Base-by-base conservation (phyloP, 2,113 vertebrate species). In the Triplophysa tibetana region DNA sequence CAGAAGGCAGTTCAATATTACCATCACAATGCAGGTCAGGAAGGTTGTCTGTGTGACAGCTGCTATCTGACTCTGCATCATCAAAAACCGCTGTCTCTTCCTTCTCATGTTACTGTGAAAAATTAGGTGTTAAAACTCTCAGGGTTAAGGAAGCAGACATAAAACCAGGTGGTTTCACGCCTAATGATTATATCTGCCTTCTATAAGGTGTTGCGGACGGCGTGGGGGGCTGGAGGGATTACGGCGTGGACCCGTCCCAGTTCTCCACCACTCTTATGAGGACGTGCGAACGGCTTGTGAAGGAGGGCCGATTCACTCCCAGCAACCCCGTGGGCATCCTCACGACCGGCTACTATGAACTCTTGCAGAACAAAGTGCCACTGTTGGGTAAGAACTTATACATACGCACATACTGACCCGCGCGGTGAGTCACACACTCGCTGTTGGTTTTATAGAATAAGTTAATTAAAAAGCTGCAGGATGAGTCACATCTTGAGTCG, bases 331-430 rank as follows among this genome's bases (percentile, higher is more conserved):
- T 99, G 73, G 97, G 97, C 76, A 97, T 99, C 80, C 95, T 99
- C 83, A 99, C 96, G 1, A 92, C 96, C 12, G 95, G 96, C 80
- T 99, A 99, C 75, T 98, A 94, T 83, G 97, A 99, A 89, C 94
- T 99, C 81, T 91, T 99, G 70, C 98, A 99, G 91, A 99, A 99
- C 93, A 99, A 99, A 93, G 96, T 98, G 50, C 98, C 98, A 81
- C 91, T 99, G 88, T 91, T 99, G 68, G 98, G 98, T 99, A 94
- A 96, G 95, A 82, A 14, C 64, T 21, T 45, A 17, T 19, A 69
- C 61, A 75, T 19, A 58, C 50, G 56, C 62, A 29, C 56, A 61
- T 23, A 10, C 74, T 50, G 26, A 68, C n/a, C 16, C 48, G 29
- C 7, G 17, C 0, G 7, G 7, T 70, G 69, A 82, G 17, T 61